These are phyloP conservation scores for Hirtodrosophila cameraria DNA, from an alignment of 2,888 invertebrate genomes.

Conservation along the genomic window DNA sequence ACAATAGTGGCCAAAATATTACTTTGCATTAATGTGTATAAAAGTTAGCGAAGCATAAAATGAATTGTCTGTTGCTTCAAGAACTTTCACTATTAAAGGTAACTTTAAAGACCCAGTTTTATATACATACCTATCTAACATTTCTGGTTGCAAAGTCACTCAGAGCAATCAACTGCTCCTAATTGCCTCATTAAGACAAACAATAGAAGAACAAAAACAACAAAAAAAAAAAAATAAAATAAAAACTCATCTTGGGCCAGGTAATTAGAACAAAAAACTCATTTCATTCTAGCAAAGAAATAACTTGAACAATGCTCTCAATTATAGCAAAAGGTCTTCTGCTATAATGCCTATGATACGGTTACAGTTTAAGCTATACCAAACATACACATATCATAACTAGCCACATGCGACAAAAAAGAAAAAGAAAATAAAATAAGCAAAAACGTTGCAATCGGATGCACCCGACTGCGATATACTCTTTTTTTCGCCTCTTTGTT, in stretches of 20 bases:
- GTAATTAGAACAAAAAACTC: conserved; percentile 62
- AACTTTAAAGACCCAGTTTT: background rate
- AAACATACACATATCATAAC: conserved; percentile 7
- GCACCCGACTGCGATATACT: no score
- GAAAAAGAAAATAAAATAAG: conserved; percentile 3
- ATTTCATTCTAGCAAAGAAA: conserved; percentile 38
- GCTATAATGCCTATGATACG: conserved; percentile 1
- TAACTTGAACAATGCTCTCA: conserved; percentile 23
- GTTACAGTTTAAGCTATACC: conserved; percentile 5
- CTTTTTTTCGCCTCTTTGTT: no score
- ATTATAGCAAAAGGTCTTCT: conserved; percentile 7
- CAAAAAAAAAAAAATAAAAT: no score
- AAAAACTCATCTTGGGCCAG: conserved; percentile 37
- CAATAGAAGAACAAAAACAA: conserved; percentile 15
- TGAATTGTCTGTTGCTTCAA: background rate
- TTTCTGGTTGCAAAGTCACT: conserved; percentile 33
- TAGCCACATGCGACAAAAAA: conserved; percentile 8
- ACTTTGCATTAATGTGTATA: conserved; percentile 15
- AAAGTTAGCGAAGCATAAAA: conserved; percentile 24
- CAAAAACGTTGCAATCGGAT: no score
- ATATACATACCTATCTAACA: background rate
- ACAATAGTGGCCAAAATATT: background rate
- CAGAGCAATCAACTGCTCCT: conserved; percentile 50
- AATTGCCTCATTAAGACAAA: conserved; percentile 55
- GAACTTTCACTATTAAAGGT: conserved; percentile 38